These are phyloP conservation scores for Anticlea derivata DNA, from an alignment of 2,888 invertebrate species.

Conservation along the genomic window DNA sequence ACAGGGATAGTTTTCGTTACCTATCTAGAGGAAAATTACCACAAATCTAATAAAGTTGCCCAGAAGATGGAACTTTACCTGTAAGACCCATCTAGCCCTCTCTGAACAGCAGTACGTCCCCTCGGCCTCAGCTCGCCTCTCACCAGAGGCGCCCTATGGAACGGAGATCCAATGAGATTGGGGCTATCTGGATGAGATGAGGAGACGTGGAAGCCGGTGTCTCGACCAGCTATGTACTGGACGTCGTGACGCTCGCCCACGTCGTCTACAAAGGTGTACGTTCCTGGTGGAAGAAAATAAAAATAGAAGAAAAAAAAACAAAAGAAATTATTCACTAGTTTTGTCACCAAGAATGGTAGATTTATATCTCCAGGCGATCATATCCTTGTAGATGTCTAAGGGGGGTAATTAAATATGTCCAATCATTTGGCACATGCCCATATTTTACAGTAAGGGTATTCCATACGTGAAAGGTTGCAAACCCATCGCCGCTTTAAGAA, in stretches of 20 bases:
- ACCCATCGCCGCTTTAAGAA: too few relatives aligned
- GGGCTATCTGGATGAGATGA: conserved; percentile 88
- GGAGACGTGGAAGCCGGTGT: conserved; percentile 90
- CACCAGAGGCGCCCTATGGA: conserved; percentile 85
- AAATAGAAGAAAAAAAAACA: background rate
- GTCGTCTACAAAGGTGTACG: conserved; percentile 89
- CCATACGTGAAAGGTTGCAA: too few relatives aligned
- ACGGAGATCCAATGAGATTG: conserved; percentile 85
- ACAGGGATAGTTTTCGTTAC: too few relatives aligned
- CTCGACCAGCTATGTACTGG: conserved; percentile 89
- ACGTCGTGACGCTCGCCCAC: conserved; percentile 90
- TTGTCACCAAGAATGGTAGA: background rate
- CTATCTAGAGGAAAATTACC: too few relatives aligned
- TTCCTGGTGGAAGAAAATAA: conserved; percentile 63
- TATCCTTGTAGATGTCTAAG: too few relatives aligned
- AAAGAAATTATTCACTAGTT: background rate
- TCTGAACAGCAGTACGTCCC: conserved; percentile 88
- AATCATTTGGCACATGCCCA: too few relatives aligned
- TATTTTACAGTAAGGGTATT: too few relatives aligned
- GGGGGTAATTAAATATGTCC: too few relatives aligned
- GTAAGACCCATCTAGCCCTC: conserved; percentile 89
- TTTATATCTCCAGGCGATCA: background rate
- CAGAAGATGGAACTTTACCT: too few relatives aligned
- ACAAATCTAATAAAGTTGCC: too few relatives aligned
- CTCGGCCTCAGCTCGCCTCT: conserved; percentile 86